These are phyloP conservation scores for Ceriagrion tenellum DNA, from an alignment of 2,888 invertebrate species.

Conservation along the genomic window DNA sequence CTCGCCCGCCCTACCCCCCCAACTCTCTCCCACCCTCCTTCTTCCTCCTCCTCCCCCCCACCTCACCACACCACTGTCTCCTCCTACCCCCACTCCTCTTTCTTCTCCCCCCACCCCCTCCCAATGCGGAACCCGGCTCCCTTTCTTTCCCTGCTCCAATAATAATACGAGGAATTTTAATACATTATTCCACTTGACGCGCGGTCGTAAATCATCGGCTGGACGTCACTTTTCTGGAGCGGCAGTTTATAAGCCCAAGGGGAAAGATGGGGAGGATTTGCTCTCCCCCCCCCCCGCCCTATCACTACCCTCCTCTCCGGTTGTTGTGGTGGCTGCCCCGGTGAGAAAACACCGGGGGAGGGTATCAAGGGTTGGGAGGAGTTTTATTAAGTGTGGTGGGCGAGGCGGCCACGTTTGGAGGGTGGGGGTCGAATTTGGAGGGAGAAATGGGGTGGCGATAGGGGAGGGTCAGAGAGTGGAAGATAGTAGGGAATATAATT, in stretches of 20 bases:
- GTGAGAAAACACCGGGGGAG: background rate
- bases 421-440: no score
- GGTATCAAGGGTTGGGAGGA: background rate
- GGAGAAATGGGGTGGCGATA: no score
- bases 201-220: constrained; percentile 56
- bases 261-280: background rate
- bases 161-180: constrained; percentile 66
- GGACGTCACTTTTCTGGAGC: constrained; percentile 63
- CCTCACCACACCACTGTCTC: background rate
- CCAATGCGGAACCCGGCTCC: background rate
- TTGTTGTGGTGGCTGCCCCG: background rate
- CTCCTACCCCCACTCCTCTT: background rate
- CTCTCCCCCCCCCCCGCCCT: no score
- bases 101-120: background rate
- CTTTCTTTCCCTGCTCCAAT: constrained; percentile 53
- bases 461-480: no score
- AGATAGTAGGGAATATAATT: no score
- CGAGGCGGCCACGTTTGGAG: no score
- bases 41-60: background rate
- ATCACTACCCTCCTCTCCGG: no score
- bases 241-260: constrained; percentile 48
- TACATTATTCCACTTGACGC: constrained; percentile 61
- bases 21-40: background rate
- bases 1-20: background rate
- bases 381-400: background rate